Evolutionary conservation across 2,888 invertebrate genomes (phyloP).

Genomic region (Pterostichus madidus): DNA sequence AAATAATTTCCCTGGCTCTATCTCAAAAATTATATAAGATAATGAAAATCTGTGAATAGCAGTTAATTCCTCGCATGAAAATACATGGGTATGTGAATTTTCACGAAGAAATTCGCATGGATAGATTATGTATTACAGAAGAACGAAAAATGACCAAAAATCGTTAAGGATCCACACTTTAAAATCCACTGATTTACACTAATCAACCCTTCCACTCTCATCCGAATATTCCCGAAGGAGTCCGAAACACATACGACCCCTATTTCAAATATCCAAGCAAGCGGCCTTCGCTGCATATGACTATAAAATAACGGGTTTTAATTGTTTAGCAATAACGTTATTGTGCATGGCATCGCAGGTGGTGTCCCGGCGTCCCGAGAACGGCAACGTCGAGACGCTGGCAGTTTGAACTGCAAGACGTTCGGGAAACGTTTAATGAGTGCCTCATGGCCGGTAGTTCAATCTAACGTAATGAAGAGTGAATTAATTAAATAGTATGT

Average conservation of each 20-base stretch:
- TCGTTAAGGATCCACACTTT: no score
- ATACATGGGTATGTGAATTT: no score
- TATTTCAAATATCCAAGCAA: conserved; percentile 6
- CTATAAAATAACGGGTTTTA: conserved; percentile 61
- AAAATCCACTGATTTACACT: no score
- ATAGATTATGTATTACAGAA: no score
- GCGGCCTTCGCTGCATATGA: conserved; percentile 43
- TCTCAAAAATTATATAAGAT: no score
- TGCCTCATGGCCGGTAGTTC: conserved; percentile 3
- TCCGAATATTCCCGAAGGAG: conserved; percentile 19
- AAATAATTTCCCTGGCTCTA: no score
- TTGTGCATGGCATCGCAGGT: conserved; percentile 60
- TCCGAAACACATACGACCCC: no score
- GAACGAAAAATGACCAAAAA: no score
- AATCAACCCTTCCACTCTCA: neutral
- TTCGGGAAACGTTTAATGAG: conserved; percentile 18
- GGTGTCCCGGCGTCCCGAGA: conserved; percentile 21
- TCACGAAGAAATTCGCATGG: no score
- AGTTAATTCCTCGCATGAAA: no score
- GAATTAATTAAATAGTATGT: conserved; percentile 36
- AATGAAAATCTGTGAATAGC: no score
- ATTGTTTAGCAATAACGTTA: conserved; percentile 62
- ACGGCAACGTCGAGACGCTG: neutral
- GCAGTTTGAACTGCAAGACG: conserved; percentile 4
- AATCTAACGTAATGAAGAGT: conserved; percentile 35